These are phyloP conservation scores for Catocala sponsa DNA, from an alignment of 2,888 invertebrate species.

Conservation along the genomic window DNA sequence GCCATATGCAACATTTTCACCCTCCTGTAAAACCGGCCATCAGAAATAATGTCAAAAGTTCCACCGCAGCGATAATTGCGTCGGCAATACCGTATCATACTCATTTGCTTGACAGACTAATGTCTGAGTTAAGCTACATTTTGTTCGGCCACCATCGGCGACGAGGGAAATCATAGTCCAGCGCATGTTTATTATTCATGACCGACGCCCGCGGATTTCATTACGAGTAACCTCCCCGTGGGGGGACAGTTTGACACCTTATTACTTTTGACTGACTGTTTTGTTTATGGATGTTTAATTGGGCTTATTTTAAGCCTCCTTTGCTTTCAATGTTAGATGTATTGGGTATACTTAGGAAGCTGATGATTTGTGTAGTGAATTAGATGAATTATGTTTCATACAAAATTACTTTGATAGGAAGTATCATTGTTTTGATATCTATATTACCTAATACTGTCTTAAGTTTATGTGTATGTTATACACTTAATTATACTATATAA, in stretches of 20 bases:
- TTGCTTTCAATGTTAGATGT: neutral
- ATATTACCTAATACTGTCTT: no score
- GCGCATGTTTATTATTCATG: conserved; percentile 73
- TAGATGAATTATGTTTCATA: no score
- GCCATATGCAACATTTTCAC: neutral
- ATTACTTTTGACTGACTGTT: conserved; percentile 50
- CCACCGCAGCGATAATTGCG: conserved; percentile 40
- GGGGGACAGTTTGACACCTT: conserved; percentile 50
- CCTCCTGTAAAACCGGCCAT: conserved; percentile 20
- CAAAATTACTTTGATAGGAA: no score
- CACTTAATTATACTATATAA: no score
- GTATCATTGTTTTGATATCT: no score
- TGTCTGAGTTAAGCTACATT: conserved; percentile 47
- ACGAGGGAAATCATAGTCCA: conserved; percentile 73
- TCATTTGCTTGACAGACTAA: conserved; percentile 50
- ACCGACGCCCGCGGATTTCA: conserved; percentile 59
- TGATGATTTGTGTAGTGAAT: no score
- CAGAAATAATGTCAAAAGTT: conserved; percentile 27
- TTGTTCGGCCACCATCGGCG: conserved; percentile 57
- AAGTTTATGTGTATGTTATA: no score
- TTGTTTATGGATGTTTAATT: conserved; percentile 29
- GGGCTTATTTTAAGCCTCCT: neutral
- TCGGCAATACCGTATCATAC: conserved; percentile 37
- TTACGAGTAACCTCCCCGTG: conserved; percentile 50
- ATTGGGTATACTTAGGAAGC: no score